Evolutionary conservation across 2,797 vertebrate genomes (phyloP).

Genomic region (Lacerta agilis): DNA sequence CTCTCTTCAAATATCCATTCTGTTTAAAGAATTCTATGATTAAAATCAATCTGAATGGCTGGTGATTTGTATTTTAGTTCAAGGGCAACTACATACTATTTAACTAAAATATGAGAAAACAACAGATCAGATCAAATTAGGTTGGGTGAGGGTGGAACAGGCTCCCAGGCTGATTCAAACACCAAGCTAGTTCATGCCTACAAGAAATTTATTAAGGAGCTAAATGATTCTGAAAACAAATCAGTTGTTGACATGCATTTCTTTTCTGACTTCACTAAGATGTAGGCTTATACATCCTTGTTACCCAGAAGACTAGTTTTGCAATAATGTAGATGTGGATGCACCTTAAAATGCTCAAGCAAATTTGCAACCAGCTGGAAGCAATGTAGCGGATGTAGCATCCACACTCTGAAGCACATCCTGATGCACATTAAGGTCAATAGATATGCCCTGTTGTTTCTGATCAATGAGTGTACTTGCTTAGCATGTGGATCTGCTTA

Average conservation of each 20-base stretch:
- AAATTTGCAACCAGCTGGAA: neutral
- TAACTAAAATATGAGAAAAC: neutral
- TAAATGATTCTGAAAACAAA: neutral
- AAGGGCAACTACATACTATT: neutral
- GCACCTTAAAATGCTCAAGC: neutral
- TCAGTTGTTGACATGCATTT: neutral
- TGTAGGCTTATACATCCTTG: neutral
- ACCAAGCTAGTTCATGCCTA: neutral
- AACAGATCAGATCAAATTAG: slow-evolving; percentile 16
- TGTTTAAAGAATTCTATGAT: neutral
- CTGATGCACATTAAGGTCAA: neutral
- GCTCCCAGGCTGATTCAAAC: neutral
- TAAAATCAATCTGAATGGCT: slow-evolving; percentile 19
- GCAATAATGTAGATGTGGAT: neutral
- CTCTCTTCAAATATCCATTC: neutral
- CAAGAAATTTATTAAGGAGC: slow-evolving; percentile 8
- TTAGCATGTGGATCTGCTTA: neutral
- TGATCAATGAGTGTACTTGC: neutral
- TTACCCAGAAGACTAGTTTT: neutral
- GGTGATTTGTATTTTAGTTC: neutral
- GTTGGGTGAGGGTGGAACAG: slow-evolving; percentile 6
- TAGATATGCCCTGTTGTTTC: neutral
- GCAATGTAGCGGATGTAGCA: neutral
- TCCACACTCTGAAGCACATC: neutral
- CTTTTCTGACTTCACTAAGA: neutral